A percentile compares a stretch with the other conserved stretches of the same genome.
Evolutionary conservation across 2,888 invertebrate genomes (phyloP).

Genomic region (Epistrophella euchroma): DNA sequence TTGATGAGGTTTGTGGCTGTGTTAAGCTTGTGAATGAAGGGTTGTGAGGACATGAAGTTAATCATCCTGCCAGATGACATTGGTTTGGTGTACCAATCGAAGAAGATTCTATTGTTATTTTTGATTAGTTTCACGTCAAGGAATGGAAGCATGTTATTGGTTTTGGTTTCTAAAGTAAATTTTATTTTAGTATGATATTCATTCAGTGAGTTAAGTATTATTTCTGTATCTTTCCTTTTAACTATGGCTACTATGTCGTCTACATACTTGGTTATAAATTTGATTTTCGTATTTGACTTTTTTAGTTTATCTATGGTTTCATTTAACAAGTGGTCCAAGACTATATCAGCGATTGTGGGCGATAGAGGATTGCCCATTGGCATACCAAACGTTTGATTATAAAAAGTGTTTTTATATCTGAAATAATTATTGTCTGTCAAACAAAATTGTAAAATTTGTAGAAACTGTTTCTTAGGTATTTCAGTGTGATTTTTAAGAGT

Average conservation of each 20-base stretch:
- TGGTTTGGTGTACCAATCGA: not conserved
- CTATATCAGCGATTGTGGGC: not conserved
- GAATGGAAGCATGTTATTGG: not conserved
- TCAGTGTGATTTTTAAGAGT: not conserved
- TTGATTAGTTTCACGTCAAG: not conserved
- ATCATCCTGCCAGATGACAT: slow-evolving; percentile 1
- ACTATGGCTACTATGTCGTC: not conserved
- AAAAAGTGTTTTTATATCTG: not conserved
- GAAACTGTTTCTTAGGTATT: not conserved
- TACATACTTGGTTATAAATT: not conserved
- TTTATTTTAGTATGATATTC: not conserved
- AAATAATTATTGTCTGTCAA: not conserved
- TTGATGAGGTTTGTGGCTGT: not conserved
- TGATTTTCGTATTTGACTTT: not conserved
- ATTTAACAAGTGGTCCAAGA: not conserved
- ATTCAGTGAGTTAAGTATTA: not conserved
- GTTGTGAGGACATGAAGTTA: not conserved
- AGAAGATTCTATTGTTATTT: not conserved
- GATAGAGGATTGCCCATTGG: not conserved
- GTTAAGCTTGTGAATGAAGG: not conserved
- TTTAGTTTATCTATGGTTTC: not conserved
- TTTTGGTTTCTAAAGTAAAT: not conserved
- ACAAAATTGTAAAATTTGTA: not conserved
- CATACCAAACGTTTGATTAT: not conserved
- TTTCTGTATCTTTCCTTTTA: not conserved